These are phyloP conservation scores for Halictus rubicundus DNA, from an alignment of 1,140 invertebrate species.

Conservation along the genomic window DNA sequence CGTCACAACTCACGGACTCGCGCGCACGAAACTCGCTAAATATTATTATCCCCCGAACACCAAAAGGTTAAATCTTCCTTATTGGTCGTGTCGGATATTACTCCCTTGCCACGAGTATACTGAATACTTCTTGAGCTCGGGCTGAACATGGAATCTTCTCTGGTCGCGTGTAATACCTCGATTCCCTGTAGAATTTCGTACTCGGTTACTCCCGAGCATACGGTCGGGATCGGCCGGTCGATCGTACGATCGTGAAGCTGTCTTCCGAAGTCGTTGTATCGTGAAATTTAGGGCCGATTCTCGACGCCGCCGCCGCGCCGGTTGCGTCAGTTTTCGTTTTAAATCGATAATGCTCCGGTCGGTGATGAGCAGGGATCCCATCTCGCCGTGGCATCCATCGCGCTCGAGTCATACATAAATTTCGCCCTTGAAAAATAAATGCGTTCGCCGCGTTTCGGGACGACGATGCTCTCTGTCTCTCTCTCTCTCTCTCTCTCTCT, in stretches of 20 bases:
- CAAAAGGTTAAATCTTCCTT: neutral
- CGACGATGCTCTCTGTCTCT: too few relatives aligned
- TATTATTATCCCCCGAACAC: neutral
- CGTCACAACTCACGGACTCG: neutral
- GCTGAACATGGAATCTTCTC: neutral
- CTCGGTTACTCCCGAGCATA: neutral
- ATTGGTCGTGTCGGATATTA: conserved; percentile 1
- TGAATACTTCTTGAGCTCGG: neutral
- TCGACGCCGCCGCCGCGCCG: too few relatives aligned
- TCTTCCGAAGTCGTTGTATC: conserved; percentile 21
- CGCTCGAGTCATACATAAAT: conserved; percentile 59
- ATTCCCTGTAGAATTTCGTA: neutral
- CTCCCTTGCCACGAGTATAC: neutral
- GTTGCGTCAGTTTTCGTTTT: conserved; percentile 44
- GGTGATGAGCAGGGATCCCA: conserved; percentile 54
- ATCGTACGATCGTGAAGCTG: neutral
- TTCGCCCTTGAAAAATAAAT: conserved; percentile 66
- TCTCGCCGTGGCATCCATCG: conserved; percentile 50
- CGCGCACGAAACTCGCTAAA: too few relatives aligned
- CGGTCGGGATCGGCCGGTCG: neutral
- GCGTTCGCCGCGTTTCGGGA: conserved; percentile 16
- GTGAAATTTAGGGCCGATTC: conserved; percentile 49
- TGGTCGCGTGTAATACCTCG: neutral
- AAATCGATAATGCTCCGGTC: conserved; percentile 55
- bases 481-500: too few relatives aligned